Evolutionary conservation across 2,888 invertebrate species (phyloP).

Genomic region (Morpho helenor): DNA sequence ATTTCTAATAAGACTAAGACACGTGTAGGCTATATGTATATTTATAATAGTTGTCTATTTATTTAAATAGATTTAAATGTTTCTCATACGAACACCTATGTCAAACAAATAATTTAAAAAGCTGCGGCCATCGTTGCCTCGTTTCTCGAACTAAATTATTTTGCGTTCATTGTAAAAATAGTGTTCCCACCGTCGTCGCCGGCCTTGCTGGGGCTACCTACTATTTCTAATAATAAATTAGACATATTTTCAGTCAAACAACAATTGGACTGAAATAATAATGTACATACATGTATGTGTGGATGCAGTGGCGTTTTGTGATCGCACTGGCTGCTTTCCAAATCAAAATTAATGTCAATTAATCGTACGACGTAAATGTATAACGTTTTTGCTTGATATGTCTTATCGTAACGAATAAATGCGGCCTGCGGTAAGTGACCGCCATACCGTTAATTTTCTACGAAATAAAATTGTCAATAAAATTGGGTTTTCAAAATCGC

Average conservation of each 20-base stretch:
- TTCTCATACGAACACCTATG: neutral
- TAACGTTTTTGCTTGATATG: constrained; percentile 21
- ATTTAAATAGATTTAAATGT: constrained; percentile 11
- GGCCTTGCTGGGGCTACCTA: constrained; percentile 47
- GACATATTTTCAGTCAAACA: constrained; percentile 55
- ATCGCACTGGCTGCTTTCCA: constrained; percentile 62
- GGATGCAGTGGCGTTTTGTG: constrained; percentile 70
- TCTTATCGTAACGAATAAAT: constrained; percentile 14
- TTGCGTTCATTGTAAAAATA: constrained; percentile 23
- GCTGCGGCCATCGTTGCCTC: constrained; percentile 21
- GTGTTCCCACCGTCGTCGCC: constrained; percentile 58
- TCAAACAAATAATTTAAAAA: constrained; percentile 8
- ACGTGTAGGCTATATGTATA: constrained; percentile 21
- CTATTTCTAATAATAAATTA: constrained; percentile 49
- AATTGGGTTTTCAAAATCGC: constrained; percentile 4
- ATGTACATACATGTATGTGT: constrained; percentile 63
- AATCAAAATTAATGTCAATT: constrained; percentile 60
- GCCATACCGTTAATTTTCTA: constrained; percentile 1
- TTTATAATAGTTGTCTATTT: constrained; percentile 17
- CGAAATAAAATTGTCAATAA: neutral
- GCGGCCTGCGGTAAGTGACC: constrained; percentile 1
- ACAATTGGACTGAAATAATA: constrained; percentile 54
- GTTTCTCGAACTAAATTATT: constrained; percentile 19
- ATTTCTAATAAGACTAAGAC: constrained; percentile 21
- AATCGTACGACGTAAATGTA: constrained; percentile 42